A percentile compares a stretch with the other conserved stretches of the same genome.
phyloP scores from a whole-genome alignment of 1,140 invertebrate species.

The Homalodisca vitripennis region DNA sequence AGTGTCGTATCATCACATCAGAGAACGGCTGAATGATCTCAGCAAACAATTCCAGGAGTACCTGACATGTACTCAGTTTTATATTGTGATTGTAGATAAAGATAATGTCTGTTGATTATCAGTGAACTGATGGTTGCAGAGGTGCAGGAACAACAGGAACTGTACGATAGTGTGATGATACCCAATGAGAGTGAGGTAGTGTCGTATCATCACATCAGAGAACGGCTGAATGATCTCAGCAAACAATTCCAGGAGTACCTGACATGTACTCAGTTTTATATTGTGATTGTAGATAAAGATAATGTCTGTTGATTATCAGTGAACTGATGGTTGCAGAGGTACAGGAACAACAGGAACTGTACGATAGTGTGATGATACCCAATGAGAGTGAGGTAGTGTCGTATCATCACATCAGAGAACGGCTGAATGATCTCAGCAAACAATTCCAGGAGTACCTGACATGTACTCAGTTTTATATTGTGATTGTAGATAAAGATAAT shows the following conservation, averaged over 20 bases:
- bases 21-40: no score
- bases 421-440: constrained; percentile 70
- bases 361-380: constrained; percentile 61
- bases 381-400: constrained; percentile 76
- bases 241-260: constrained; percentile 69
- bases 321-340: no score
- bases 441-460: constrained; percentile 67
- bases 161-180: constrained; percentile 63
- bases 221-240: constrained; percentile 74
- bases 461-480: constrained; percentile 81
- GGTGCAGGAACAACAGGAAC: constrained; percentile 67
- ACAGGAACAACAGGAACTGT: constrained; percentile 65
- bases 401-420: constrained; percentile 83
- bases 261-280: constrained; percentile 72
- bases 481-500: no score
- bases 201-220: constrained; percentile 80
- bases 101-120: no score
- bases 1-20: no score
- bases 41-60: no score
- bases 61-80: no score
- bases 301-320: no score
- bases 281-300: no score
- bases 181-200: constrained; percentile 75
- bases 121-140: no score
- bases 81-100: no score